Base-by-base conservation (phyloP, 2,888 invertebrate genomes). In the Xestia ashworthii region DNA sequence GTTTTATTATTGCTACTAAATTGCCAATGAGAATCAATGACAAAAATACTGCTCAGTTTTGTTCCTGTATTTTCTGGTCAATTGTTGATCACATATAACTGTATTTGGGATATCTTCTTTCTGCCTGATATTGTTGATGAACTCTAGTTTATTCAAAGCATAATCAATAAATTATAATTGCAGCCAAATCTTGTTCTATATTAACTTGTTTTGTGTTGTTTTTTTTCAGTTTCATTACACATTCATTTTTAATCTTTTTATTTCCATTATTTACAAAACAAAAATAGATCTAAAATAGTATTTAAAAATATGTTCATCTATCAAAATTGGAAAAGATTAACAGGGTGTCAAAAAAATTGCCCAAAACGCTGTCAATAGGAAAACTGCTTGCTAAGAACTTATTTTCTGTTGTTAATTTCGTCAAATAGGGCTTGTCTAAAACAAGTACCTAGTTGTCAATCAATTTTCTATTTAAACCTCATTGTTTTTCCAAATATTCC, bases 21-120 rank as follows among this genome's bases (percentile, higher is more conserved):
- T 68, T 82, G 67, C 38, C 67, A 64, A 77, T 82, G 41, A 77
- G 41, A 14, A 64, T 68, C 46, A 68, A 81, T 76, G 38, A 75
- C 12, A 19, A 66, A 73, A 14, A n/a, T 53, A n/a, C 1, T 58
- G 44, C 25, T 58, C 9, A 22, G 9, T 53, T 65, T 32, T 48
- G 65, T 12, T 65, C 19, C 3, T 8, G 32, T 16, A 22, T 50
- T 22, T 74, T 38, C 12, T 58, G 22, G 22, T 74, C 16, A 25
- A 22, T 38, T 50, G 25, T 50, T 73, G n/a, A 46, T 3, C 2
- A 44, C 14, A 41, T 41, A 41, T 41, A 41, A 9, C 41, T 60
- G 32, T 46, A 73, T 62, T 19, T 55, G 41, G 0, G 12, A 38
- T 46, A 5, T 32, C 6, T 16, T 58, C 8, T 48, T 67, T 4